Conservation (phyloP, 2,888 invertebrate species). For the Drosophila sordidapex region DNA sequence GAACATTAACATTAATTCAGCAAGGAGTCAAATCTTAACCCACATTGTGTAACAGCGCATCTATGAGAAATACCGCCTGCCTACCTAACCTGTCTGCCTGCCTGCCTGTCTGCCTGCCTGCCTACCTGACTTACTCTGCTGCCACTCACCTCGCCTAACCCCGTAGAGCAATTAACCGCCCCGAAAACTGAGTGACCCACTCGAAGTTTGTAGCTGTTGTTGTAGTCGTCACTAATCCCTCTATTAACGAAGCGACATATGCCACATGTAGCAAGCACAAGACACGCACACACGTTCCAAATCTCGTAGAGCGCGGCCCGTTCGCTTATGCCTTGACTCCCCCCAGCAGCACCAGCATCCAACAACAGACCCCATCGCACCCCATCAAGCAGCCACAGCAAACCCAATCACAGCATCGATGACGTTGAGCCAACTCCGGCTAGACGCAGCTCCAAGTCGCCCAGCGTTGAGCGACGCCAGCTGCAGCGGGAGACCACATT, state of each 20-base stretch:
- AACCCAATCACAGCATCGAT: constrained; percentile 41
- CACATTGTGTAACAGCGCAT: constrained; percentile 3
- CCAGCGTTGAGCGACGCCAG: constrained; percentile 68
- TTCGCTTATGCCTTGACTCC: constrained; percentile 61
- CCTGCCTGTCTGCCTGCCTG: constrained; percentile 7
- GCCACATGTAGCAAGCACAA: constrained; percentile 36
- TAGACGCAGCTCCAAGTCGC: constrained; percentile 64
- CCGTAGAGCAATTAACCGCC: constrained; percentile 62
- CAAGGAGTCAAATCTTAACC: not conserved
- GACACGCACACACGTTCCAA: constrained; percentile 28
- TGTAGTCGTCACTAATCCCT: constrained; percentile 63
- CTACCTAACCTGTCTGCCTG: not conserved
- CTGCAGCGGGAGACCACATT: constrained; percentile 73
- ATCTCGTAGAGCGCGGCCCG: constrained; percentile 38
- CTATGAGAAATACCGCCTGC: constrained; percentile 4
- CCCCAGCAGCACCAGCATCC: constrained; percentile 48
- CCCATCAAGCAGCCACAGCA: constrained; percentile 53
- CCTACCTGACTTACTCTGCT: constrained; percentile 41
- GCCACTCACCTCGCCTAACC: constrained; percentile 41
- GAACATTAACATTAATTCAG: not conserved
- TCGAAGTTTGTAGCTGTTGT: constrained; percentile 20
- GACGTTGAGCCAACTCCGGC: constrained; percentile 30
- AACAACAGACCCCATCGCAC: constrained; percentile 59
- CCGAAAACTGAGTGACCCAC: not conserved
- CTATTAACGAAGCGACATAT: constrained; percentile 39